Percentiles rank a stretch among this genome's conserved stretches.
These are phyloP conservation scores for Drosophila arawakana DNA, from an alignment of 1,140 invertebrate species.

Conservation along the genomic window DNA sequence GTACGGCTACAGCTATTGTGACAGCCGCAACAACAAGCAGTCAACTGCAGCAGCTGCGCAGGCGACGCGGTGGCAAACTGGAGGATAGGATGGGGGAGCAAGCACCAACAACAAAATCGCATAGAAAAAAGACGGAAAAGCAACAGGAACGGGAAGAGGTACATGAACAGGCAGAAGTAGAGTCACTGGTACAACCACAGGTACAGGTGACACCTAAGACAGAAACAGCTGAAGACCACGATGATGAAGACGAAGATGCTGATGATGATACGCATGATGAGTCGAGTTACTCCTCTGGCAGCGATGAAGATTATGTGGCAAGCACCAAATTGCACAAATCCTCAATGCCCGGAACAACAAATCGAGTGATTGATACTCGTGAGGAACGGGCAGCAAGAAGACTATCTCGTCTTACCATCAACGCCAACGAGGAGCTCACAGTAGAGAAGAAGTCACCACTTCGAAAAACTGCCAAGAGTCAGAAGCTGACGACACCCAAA, in stretches of 20 bases:
- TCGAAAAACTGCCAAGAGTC: constrained; percentile 1
- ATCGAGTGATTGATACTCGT: constrained; percentile 39
- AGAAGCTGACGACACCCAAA: constrained; percentile 9
- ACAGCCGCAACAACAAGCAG: constrained; percentile 78
- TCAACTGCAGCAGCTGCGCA: constrained; percentile 58
- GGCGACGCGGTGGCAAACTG: constrained; percentile 58
- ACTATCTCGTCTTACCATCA: constrained; percentile 57
- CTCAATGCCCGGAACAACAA: not conserved
- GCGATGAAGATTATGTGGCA: constrained; percentile 69
- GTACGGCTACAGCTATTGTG: constrained; percentile 23
- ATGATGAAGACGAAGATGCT: constrained; percentile 23
- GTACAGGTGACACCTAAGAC: not conserved
- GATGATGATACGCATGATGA: constrained; percentile 43
- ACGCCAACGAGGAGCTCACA: constrained; percentile 23
- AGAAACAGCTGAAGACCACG: constrained; percentile 22
- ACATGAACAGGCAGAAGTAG: not conserved
- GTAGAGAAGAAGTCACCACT: constrained; percentile 21
- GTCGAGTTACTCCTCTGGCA: constrained; percentile 55
- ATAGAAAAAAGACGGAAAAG: constrained; percentile 76
- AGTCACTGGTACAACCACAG: too few species aligned
- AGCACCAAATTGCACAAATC: constrained; percentile 22
- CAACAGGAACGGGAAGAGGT: constrained; percentile 9
- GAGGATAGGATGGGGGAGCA: constrained; percentile 84
- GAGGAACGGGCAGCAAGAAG: constrained; percentile 61
- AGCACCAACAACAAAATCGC: constrained; percentile 32